Percentiles rank a stretch among this genome's conserved stretches.
phyloP scores from a whole-genome alignment of 2,888 invertebrate genomes.

The Melanostoma mellinum region DNA sequence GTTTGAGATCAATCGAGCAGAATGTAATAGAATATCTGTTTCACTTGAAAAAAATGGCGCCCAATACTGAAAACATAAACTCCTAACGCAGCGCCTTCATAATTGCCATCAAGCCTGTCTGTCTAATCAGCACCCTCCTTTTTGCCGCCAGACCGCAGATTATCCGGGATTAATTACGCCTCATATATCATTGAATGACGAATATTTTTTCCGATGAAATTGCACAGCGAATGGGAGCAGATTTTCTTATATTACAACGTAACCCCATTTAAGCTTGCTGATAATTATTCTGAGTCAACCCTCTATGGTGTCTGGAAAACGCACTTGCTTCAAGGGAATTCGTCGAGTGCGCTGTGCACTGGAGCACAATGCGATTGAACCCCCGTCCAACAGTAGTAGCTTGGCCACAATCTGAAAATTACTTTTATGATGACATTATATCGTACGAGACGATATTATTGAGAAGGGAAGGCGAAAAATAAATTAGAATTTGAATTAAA shows the following conservation, averaged over 20 bases:
- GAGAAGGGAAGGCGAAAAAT: constrained; percentile 54
- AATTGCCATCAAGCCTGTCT: neutral
- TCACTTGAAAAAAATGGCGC: constrained; percentile 33
- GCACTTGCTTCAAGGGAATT: constrained; percentile 59
- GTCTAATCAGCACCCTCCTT: constrained; percentile 56
- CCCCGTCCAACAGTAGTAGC: constrained; percentile 20
- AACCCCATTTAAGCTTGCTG: constrained; percentile 19
- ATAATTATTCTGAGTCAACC: constrained; percentile 42
- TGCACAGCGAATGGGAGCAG: constrained; percentile 50
- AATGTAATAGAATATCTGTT: constrained; percentile 17
- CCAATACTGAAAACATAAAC: constrained; percentile 1
- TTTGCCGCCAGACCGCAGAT: constrained; percentile 54
- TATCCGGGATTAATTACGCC: constrained; percentile 73
- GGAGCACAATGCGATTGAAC: constrained; percentile 44
- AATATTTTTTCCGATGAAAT: constrained; percentile 33
- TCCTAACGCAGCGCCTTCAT: neutral
- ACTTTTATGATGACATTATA: constrained; percentile 69
- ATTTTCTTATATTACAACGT: constrained; percentile 45
- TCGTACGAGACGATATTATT: neutral
- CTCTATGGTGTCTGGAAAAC: constrained; percentile 6
- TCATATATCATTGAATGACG: constrained; percentile 72
- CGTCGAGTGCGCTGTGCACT: constrained; percentile 40
- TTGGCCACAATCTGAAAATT: constrained; percentile 69
- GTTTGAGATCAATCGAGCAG: constrained; percentile 14
- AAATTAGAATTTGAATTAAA: constrained; percentile 63